Evolutionary conservation across 2,888 invertebrate species (phyloP), one percentile per base, ranked within the genome.

Genomic region (Aspidiotus rigidus): DNA sequence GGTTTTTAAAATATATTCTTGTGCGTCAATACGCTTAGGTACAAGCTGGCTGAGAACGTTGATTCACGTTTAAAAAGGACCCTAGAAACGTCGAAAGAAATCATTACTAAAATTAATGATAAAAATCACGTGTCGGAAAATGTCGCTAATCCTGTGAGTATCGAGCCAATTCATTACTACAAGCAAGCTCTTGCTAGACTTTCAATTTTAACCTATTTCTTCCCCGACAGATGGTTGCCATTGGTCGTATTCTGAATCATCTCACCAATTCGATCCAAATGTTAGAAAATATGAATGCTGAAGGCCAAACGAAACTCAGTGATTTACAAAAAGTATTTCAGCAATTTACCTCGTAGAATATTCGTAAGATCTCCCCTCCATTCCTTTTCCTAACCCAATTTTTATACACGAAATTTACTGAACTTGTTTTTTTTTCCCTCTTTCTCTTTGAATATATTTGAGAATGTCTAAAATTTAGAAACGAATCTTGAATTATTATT

Each of bases 81-180:
- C 0, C 39, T 66, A n/a, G 66, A 66, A 59, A 66, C 66, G 10
- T 59, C 66, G 2, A 66, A 66, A 49, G 66, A 66, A 66, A 66
- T 66, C n/a, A 66, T 66, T 8, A 66, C 59, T 16, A 66, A 66
- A 66, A 66, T 66, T 10, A 66, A 66, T 44, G 66, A 66, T 60
- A 66, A 66, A 40, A 66, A 66, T 66, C 66, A 59, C 9, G 57
- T 59, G 8, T 66, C 66, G 7, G 66, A 66, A 44, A 66, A 66
- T 49, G 39, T 49, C 9, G 59, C 66, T 13, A 66, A 66, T 66
- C 66, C 66, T 8, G 66, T 66, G 15, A 49, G 66, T 44, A 44
- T 55, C 28, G 28, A 28, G 28, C 28, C 2, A 28, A 1, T 28
- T 28, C 28, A 28, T 28, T 28, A 3, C 28, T 28, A 28, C 28